Evolutionary conservation across 2,797 vertebrate species (phyloP), one percentile per base, ranked within the genome.

Genomic region (Myripristis murdjan): DNA sequence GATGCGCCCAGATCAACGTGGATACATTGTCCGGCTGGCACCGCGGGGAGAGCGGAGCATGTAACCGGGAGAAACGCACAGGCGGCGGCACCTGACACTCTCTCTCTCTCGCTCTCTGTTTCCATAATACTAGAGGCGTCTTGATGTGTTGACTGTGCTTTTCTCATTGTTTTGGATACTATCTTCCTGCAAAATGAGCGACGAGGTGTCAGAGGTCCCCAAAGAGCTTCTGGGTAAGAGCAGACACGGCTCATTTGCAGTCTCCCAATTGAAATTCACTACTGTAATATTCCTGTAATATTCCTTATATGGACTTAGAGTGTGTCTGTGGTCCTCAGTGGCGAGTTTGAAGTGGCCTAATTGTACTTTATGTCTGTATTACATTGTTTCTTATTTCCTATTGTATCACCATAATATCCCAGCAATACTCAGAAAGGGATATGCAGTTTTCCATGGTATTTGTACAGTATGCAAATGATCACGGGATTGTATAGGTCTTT

Each of bases 201-300:
- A 97, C 67, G 97, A 98, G 60, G 92, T 92, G 93, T 92, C 95
- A 61, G 96, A 96, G 76, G 94, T 97, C 22, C 95, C 96, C 67
- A 93, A 94, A 85, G 96, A 97, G 93, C 93, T 97, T 71, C 90
- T 96, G 83, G 97, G 97, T 97, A 93, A 96, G 96, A 79, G 15
- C 28, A 64, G 28, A 58, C 58, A 7, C 52, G 26, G 49, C 18
- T 20, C 41, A 6, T 59, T 69, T 72, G 75, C 46, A 51, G 70
- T 23, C 23, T 87, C 33, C 82, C 26, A n/a, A 14, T 70, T 49
- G 62, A 58, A 73, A 85, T 59, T 20, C 64, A 6, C 23, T 24
- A 24, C 23, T 24, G 23, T 33, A 1, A 52, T 14, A 20, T 16
- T 44, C 51, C 58, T 35, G 3, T 46, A 57, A 47, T 47, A 51